Conservation (phyloP, 2,888 invertebrate species). For the Phymatocera aterrima region DNA sequence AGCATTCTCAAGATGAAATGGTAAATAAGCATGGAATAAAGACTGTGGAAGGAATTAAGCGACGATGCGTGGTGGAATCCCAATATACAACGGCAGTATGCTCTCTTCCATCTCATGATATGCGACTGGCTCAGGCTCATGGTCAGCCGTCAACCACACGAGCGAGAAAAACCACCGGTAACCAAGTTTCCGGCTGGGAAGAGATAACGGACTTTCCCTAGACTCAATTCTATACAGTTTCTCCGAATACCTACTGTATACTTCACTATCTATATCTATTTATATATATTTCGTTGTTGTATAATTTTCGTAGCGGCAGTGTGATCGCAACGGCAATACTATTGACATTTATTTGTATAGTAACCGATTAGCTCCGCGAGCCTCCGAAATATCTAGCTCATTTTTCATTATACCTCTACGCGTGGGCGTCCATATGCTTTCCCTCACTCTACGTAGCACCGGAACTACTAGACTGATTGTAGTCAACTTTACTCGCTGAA, state of each 20-base stretch:
- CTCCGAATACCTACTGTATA: not conserved
- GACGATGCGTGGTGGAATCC: not conserved
- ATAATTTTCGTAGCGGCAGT: not conserved
- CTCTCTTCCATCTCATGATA: not conserved
- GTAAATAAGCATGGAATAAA: too few relatives aligned
- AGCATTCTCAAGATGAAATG: not conserved
- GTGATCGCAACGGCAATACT: too few relatives aligned
- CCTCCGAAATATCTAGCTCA: too few relatives aligned
- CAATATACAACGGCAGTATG: not conserved
- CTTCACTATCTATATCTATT: not conserved
- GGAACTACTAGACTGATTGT: too few relatives aligned
- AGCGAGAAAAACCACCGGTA: constrained; percentile 1
- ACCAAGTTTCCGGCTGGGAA: constrained; percentile 14
- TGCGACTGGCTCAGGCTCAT: not conserved
- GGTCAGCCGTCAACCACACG: not conserved
- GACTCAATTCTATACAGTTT: not conserved
- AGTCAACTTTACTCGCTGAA: too few relatives aligned
- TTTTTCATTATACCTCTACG: too few relatives aligned
- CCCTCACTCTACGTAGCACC: too few relatives aligned
- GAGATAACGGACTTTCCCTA: constrained; percentile 17
- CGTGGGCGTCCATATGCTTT: too few relatives aligned
- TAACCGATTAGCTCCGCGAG: too few relatives aligned
- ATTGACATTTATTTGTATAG: too few relatives aligned
- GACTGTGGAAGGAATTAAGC: not conserved
- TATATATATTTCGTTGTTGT: not conserved